Evolutionary conservation across 2,888 invertebrate genomes (phyloP), one percentile per base, ranked within the genome.

Genomic region (Tachina grossa): DNA sequence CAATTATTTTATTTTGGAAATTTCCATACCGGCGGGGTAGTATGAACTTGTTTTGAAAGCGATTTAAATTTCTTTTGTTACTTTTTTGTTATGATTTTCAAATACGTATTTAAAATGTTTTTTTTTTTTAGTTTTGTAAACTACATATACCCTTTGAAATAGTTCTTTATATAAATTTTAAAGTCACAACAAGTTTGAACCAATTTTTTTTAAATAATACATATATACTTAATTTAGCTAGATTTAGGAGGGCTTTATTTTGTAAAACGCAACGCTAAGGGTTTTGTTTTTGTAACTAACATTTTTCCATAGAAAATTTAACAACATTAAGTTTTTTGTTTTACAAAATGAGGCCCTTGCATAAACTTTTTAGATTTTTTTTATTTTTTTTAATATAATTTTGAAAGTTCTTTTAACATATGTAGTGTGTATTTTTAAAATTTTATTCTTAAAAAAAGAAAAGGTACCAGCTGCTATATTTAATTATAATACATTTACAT

Each of bases 371-470:
- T n/a, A n/a, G n/a, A n/a, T n/a, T n/a, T n/a, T n/a, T n/a, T n/a
- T n/a, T n/a, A n/a, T n/a, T n/a, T n/a, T n/a, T n/a, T n/a, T n/a
- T 51, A 43, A 41, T 22, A 41, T n/a, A 16, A 16, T 80, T 72
- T 63, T 63, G 5, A 45, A 13, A 11, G 41, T 69, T 47, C n/a
- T 74, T 79, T 72, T 31, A 31, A 19, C 16, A 5, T 69, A 6
- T 75, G 63, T 69, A 63, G n/a, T n/a, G n/a, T 74, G 63, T 43
- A 51, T 59, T 74, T 57, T 39, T 14, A 41, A 22, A 76, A 55
- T 71, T 76, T 83, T 78, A 85, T 74, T 83, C 83, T 82, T 74
- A 76, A 78, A 81, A 31, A 82, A 86, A 76, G 82, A 78, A 85
- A 84, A 83, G 84, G 82, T 82, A 85, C 79, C 84, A 83, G 84